Conservation (phyloP, 2,797 vertebrate species). For the Falco naumanni region DNA sequence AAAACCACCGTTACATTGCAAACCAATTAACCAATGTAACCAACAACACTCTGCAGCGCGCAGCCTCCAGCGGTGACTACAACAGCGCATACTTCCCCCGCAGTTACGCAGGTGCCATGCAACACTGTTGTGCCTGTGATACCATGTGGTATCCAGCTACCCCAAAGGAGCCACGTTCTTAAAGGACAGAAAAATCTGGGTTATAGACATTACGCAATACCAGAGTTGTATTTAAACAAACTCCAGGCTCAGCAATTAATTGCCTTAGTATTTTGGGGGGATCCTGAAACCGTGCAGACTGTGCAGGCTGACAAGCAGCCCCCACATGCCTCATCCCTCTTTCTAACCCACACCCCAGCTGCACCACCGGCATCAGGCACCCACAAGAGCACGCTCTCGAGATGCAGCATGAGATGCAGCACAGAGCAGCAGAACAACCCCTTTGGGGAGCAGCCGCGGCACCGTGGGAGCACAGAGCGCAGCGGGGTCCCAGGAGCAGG, state of each 20-base stretch:
- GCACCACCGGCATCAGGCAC: neutral
- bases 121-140: rapidly evolving
- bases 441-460: neutral
- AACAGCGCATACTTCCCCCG: rapidly evolving
- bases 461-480: too few relatives aligned
- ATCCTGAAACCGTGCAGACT: neutral
- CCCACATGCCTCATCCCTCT: neutral
- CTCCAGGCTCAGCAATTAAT: neutral
- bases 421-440: neutral
- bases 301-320: neutral
- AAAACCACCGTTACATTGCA: neutral
- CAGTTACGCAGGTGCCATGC: rapidly evolving
- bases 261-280: neutral
- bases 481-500: neutral
- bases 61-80: neutral
- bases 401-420: neutral
- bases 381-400: rapidly evolving
- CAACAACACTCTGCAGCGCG: rapidly evolving
- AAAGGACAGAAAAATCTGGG: neutral
- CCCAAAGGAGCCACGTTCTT: neutral
- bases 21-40: neutral
- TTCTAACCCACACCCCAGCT: rapidly evolving
- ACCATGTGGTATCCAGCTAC: neutral
- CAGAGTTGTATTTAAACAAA: neutral
- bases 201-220: neutral